Conservation (phyloP, 2,888 invertebrate species). For the Latheticus oryzae region DNA sequence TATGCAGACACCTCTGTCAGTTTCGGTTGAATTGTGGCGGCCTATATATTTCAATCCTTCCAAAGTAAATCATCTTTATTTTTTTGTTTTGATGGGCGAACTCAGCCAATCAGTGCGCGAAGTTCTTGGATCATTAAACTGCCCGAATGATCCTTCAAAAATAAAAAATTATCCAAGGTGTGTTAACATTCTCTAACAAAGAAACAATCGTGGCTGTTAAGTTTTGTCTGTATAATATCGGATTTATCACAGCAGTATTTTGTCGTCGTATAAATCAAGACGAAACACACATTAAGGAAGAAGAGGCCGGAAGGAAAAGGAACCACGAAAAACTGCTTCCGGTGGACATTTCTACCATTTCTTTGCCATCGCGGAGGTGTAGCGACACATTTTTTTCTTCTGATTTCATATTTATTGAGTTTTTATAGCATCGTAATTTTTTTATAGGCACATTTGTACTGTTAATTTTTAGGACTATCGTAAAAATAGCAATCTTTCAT, state of each 20-base stretch:
- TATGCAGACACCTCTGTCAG: constrained; percentile 10
- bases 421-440: constrained; percentile 30
- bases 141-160: too few species aligned
- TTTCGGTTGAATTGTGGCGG: constrained; percentile 10
- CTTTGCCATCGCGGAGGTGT: constrained; percentile 15
- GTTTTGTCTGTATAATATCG: constrained; percentile 27
- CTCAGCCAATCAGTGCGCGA: constrained; percentile 18
- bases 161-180: too few species aligned
- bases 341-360: constrained; percentile 24
- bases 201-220: constrained; percentile 4
- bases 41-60: neutral
- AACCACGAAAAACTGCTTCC: constrained; percentile 28
- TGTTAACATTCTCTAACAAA: too few species aligned
- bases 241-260: constrained; percentile 33
- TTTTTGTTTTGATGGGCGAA: constrained; percentile 16
- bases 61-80: constrained; percentile 12
- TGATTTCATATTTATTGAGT: constrained; percentile 35
- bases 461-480: constrained; percentile 27
- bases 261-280: constrained; percentile 31
- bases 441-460: constrained; percentile 25
- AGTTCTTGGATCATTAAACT: constrained; percentile 10
- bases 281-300: constrained; percentile 33
- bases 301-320: constrained; percentile 29
- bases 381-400: constrained; percentile 8
- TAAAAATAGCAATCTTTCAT: constrained; percentile 30